A percentile compares a stretch with the other conserved stretches of the same genome.
Conservation (phyloP, 2,797 vertebrate genomes). For the Mormyrops boulengeri region DNA sequence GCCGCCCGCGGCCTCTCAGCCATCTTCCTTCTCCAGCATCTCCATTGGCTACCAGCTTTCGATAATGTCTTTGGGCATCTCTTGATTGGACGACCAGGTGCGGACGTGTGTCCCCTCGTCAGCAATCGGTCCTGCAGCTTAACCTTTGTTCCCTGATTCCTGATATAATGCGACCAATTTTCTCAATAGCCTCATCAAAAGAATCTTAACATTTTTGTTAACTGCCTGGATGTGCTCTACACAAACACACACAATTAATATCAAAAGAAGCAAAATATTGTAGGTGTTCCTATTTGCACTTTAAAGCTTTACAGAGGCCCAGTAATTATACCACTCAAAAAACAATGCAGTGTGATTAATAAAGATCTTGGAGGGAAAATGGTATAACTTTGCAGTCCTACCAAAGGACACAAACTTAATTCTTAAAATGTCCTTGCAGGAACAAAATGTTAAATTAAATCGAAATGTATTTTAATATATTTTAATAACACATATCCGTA, state of each 20-base stretch:
- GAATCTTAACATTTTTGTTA: slow-evolving; percentile 2
- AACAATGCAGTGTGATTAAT: background rate
- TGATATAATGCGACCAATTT: background rate
- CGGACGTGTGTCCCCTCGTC: background rate
- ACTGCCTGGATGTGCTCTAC: background rate
- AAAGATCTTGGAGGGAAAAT: background rate
- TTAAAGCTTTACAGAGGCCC: slow-evolving; percentile 12
- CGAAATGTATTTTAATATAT: background rate
- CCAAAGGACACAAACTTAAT: background rate
- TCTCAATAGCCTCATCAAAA: background rate
- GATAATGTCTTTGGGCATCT: background rate
- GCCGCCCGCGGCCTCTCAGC: background rate
- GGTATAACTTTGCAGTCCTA: background rate
- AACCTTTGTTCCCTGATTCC: background rate
- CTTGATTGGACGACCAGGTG: background rate
- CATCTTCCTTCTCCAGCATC: background rate
- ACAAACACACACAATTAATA: background rate
- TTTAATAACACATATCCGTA: background rate
- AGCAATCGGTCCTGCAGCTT: background rate
- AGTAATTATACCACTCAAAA: slow-evolving; percentile 4
- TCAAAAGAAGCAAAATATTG: slow-evolving; percentile 13
- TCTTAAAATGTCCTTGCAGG: slow-evolving; percentile 6
- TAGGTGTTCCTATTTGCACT: slow-evolving; percentile 23
- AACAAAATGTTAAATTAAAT: background rate
- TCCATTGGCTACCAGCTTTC: background rate